Evolutionary conservation across 30 jellyfish, hydroid and myxozoan genomes (phyloP).

Genomic region (Sanderia malayensis): DNA sequence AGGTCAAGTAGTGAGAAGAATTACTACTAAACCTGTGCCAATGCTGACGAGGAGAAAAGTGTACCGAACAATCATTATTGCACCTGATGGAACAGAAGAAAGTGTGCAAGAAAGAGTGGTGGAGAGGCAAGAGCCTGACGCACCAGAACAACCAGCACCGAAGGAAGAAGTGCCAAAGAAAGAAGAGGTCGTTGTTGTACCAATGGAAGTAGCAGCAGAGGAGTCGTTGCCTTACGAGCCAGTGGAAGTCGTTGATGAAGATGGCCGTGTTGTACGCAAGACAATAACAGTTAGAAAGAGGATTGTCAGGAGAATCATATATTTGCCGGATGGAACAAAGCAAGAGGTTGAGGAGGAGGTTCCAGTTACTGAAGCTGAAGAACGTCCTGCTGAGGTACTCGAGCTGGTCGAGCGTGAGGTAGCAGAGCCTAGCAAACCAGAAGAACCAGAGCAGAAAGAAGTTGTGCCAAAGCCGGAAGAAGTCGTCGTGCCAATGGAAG

Average conservation of each 20-base stretch:
- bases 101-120: conserved; percentile 17
- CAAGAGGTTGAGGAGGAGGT: too few species aligned
- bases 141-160: conserved; percentile 1
- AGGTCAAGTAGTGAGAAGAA: not conserved
- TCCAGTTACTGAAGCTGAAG: too few species aligned
- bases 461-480: not conserved
- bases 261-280: too few species aligned
- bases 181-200: not conserved
- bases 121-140: conserved; percentile 3
- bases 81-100: conserved; percentile 22
- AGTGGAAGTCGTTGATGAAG: too few species aligned
- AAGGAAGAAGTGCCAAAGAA: conserved; percentile 3
- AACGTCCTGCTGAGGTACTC: too few species aligned
- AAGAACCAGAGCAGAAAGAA: not conserved
- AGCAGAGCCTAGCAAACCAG: conserved; percentile 12
- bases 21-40: conserved; percentile 9
- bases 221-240: conserved; percentile 5
- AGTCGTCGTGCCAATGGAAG: conserved; percentile 6
- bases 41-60: conserved; percentile 8
- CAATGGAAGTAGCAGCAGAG: conserved; percentile 5
- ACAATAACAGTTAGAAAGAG: too few species aligned
- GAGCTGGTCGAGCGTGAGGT: too few species aligned
- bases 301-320: too few species aligned
- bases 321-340: too few species aligned
- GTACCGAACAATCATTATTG: conserved; percentile 18